Base-by-base conservation (phyloP, 2,888 invertebrate genomes). In the Acanthococcus lagerstroemiae region DNA sequence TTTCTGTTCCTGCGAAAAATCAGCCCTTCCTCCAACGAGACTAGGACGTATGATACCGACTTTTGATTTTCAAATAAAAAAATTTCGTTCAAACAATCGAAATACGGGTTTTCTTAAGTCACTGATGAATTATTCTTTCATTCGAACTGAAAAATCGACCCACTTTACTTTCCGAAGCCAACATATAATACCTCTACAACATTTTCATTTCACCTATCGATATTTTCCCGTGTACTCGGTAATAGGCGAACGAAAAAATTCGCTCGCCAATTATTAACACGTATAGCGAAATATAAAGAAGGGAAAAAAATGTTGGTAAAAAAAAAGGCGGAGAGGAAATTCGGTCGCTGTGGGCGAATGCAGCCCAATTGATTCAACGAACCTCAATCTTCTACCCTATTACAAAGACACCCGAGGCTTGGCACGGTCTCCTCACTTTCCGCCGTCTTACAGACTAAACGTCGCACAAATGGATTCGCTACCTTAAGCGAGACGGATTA, bases 321-420 rank as follows among this genome's bases (percentile, higher is more conserved):
- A 19, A 50, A 24, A 44, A 17, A 17, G 45, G 58, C 22, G 21
- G 52, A 63, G 52, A 52, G 54, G 44, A 63, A 63, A 63, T 54
- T 63, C 24, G 24, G 50, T 54, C 27, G 63, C 63, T 63, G 63
- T 12, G 50, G 63, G 63, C 63, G 24, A 63, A 52, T 24, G 54
- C 63, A 52, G 54, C 63, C 54, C 63, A 63, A 63, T 63, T 63
- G 63, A 63, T 63, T 63, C 63, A 50, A 50, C 61, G 50, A 61
- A 61, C 52, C 63, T 50, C 63, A 63, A 63, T 63, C 63, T 63
- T 63, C 63, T 63, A 63, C 52, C 63, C 63, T 54, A 63, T 63
- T 63, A 63, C 54, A 63, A 37, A 63, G 63, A 37, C 63, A 61
- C 52, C 63, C 63, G 63, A 50, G 63, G 63, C 63, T 54, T 24